Evolutionary conservation across 1,140 invertebrate genomes (phyloP).

Genomic region (Apis florea): DNA sequence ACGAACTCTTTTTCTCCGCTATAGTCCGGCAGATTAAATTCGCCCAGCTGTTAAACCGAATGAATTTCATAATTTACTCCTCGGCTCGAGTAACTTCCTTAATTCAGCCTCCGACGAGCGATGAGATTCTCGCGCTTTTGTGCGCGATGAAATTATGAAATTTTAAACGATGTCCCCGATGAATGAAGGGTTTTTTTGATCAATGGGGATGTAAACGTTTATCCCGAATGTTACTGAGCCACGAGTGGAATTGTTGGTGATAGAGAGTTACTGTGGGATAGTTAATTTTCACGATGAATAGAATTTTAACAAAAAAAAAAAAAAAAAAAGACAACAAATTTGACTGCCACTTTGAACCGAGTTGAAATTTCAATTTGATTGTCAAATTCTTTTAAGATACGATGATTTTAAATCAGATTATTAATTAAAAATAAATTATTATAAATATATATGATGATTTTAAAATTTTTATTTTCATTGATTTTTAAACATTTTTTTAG

Average conservation of each 20-base stretch:
- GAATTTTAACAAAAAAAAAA: too few species aligned
- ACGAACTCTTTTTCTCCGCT: too few species aligned
- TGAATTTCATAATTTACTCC: slow-evolving; percentile 6
- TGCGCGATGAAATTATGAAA: background rate
- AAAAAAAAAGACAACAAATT: too few species aligned
- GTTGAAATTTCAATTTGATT: too few species aligned
- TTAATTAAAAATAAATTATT: too few species aligned
- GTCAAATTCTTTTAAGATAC: too few species aligned
- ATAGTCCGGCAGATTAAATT: background rate
- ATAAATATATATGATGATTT: too few species aligned
- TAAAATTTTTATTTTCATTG: too few species aligned
- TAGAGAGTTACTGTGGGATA: background rate
- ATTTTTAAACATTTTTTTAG: too few species aligned
- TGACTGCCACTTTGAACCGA: too few species aligned
- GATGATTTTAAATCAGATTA: too few species aligned
- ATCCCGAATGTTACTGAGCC: background rate
- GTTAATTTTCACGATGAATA: background rate
- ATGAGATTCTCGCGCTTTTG: background rate
- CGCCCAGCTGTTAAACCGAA: background rate
- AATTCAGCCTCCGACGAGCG: background rate
- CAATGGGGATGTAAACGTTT: background rate
- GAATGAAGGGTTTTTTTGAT: background rate
- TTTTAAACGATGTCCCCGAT: background rate
- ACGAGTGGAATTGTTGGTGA: background rate
- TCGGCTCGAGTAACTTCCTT: background rate